phyloP scores from a whole-genome alignment of 2,888 invertebrate genomes.

The Acrocyrtus sp. region DNA sequence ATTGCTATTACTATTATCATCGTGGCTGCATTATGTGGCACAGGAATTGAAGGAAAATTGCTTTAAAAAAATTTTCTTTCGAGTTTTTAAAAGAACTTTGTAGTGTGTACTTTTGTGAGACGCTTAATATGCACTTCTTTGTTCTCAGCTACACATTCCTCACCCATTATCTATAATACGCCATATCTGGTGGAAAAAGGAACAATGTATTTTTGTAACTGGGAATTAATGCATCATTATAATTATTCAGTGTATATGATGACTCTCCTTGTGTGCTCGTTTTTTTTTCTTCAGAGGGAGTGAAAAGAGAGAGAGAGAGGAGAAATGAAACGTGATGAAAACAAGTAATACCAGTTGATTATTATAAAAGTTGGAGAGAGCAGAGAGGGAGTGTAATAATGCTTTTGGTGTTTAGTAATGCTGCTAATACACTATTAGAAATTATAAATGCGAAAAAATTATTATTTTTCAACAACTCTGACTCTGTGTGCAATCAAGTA shows the following conservation, averaged over 20 bases:
- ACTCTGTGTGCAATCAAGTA: too few species aligned
- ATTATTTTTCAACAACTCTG: too few species aligned
- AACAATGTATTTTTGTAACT: slow-evolving; percentile 42
- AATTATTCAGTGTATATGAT: background rate
- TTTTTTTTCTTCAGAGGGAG: slow-evolving; percentile 1
- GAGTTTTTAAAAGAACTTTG: too few species aligned
- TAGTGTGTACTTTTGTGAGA: too few species aligned
- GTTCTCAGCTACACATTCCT: slow-evolving; percentile 46
- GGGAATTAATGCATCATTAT: slow-evolving; percentile 44
- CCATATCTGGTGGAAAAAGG: too few species aligned
- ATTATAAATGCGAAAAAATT: too few species aligned
- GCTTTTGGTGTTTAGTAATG: too few species aligned
- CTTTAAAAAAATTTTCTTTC: background rate
- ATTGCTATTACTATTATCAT: too few species aligned
- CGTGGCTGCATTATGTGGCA: too few species aligned
- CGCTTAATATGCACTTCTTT: slow-evolving; percentile 1
- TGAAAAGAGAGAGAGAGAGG: slow-evolving; percentile 7
- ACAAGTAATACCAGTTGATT: slow-evolving; percentile 45
- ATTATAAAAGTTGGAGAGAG: too few species aligned
- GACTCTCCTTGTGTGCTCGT: slow-evolving; percentile 12
- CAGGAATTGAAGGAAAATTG: background rate
- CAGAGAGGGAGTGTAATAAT: too few species aligned
- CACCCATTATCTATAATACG: slow-evolving; percentile 42
- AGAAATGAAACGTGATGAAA: slow-evolving; percentile 44
- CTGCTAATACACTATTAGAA: too few species aligned